These are phyloP conservation scores for Hyles vespertilio DNA, from an alignment of 1,140 invertebrate species.

Conservation along the genomic window DNA sequence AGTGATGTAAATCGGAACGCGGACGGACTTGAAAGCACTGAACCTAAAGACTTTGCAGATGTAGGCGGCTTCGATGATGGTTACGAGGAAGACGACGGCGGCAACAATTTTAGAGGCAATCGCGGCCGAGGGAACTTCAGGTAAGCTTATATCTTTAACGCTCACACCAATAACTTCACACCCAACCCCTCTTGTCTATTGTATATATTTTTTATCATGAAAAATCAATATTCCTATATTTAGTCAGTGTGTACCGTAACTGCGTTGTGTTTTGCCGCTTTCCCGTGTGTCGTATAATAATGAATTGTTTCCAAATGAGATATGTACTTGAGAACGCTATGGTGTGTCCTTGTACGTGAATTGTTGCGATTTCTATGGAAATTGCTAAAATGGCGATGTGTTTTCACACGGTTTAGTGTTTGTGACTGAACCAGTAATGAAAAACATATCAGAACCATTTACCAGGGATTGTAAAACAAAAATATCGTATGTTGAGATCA, in stretches of 20 bases:
- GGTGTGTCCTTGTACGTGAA: too few relatives aligned
- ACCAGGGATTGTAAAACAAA: too few relatives aligned
- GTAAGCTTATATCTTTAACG: conserved; percentile 35
- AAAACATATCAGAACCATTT: too few relatives aligned
- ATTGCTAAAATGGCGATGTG: too few relatives aligned
- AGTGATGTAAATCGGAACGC: conserved; percentile 42
- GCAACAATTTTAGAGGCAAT: conserved; percentile 61
- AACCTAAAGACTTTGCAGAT: conserved; percentile 48
- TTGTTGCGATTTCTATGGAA: too few relatives aligned
- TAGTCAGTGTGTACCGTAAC: background rate
- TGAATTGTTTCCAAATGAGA: background rate
- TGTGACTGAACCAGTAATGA: too few relatives aligned
- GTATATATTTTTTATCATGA: background rate
- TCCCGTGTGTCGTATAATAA: background rate
- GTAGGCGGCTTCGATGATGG: conserved; percentile 39
- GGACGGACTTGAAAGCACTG: conserved; percentile 31
- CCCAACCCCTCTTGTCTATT: background rate
- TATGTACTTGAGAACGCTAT: too few relatives aligned
- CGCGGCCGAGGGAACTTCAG: conserved; percentile 77
- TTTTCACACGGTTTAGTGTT: too few relatives aligned
- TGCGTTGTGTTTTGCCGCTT: background rate
- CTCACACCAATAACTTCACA: conserved; percentile 4
- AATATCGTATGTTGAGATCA: too few relatives aligned
- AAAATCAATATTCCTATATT: background rate
- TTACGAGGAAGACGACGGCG: conserved; percentile 55